phyloP scores from a whole-genome alignment of 1,140 invertebrate species.

The Macrotrachela quadricornifera region DNA sequence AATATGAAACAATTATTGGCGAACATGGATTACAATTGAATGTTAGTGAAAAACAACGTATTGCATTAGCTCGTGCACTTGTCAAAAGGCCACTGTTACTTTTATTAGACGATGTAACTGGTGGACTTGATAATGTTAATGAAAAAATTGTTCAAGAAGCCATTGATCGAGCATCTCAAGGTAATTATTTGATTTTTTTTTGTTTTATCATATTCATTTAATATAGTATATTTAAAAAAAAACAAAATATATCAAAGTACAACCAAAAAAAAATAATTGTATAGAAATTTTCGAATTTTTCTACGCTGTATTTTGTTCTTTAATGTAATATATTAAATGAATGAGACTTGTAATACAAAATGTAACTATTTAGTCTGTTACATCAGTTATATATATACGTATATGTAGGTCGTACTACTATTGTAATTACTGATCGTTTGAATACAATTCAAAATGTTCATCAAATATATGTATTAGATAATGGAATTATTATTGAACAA shows the following conservation, averaged over 20 bases:
- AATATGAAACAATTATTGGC: too few relatives aligned
- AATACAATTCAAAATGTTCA: slow-evolving; percentile 90
- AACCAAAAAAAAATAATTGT: too few relatives aligned
- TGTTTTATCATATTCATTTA: too few relatives aligned
- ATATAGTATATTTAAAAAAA: too few relatives aligned
- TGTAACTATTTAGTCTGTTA: too few relatives aligned
- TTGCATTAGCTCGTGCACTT: slow-evolving; percentile 86
- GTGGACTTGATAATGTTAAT: slow-evolving; percentile 82
- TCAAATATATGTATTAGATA: slow-evolving; percentile 74
- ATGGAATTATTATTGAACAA: slow-evolving; percentile 54
- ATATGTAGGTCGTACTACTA: slow-evolving; percentile 47
- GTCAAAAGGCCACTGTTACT: slow-evolving; percentile 81
- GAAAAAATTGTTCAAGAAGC: slow-evolving; percentile 46
- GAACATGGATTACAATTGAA: not conserved
- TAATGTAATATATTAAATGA: too few relatives aligned
- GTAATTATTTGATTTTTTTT: not conserved
- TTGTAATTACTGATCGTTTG: slow-evolving; percentile 87
- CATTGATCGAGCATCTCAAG: not conserved
- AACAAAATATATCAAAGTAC: too few relatives aligned
- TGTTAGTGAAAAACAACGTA: slow-evolving; percentile 91
- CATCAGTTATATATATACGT: too few relatives aligned
- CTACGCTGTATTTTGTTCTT: too few relatives aligned
- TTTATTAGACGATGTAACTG: slow-evolving; percentile 93
- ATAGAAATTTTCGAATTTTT: too few relatives aligned
- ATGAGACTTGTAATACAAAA: too few relatives aligned